These are phyloP conservation scores for Zaprionus obscuricornis DNA, from an alignment of 2,888 invertebrate species.

Conservation along the genomic window DNA sequence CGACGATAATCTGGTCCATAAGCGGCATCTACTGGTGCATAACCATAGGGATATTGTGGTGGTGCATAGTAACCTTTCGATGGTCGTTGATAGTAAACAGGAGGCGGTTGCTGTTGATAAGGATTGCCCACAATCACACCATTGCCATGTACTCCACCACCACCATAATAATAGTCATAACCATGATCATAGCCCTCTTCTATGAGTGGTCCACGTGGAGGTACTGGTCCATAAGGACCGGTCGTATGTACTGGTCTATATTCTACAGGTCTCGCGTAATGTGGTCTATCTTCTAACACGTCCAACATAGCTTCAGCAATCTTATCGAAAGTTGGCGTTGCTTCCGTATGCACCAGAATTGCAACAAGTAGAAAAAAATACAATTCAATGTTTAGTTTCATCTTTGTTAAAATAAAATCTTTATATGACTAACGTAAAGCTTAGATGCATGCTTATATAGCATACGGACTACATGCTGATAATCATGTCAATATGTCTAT, in stretches of 20 bases:
- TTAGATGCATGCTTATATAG: constrained; percentile 42
- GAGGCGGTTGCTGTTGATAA: constrained; percentile 20
- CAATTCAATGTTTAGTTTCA: constrained; percentile 39
- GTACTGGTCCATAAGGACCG: constrained; percentile 10
- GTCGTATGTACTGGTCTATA: constrained; percentile 1
- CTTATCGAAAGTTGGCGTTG: constrained; percentile 67
- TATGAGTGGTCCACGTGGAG: constrained; percentile 44
- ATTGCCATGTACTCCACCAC: constrained; percentile 42
- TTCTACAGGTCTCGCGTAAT: constrained; percentile 5
- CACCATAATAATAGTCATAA: constrained; percentile 67
- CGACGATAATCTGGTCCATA: constrained; percentile 40
- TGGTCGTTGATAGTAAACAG: constrained; percentile 33
- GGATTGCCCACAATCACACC: constrained; percentile 1
- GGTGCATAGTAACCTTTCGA: constrained; percentile 36
- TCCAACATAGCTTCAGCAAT: constrained; percentile 59
- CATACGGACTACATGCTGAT: constrained; percentile 22
- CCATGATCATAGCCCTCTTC: constrained; percentile 67
- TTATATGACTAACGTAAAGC: not conserved
- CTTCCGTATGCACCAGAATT: constrained; percentile 16
- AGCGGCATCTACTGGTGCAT: too few relatives aligned
- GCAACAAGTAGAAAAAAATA: constrained; percentile 15
- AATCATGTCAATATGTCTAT: not conserved
- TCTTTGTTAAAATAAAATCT: constrained; percentile 13
- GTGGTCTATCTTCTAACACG: constrained; percentile 31
- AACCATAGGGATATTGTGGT: constrained; percentile 32